Percentiles rank a stretch among this genome's conserved stretches.
Conservation (phyloP, 2,797 vertebrate genomes). For the Tarsius wallacei region DNA sequence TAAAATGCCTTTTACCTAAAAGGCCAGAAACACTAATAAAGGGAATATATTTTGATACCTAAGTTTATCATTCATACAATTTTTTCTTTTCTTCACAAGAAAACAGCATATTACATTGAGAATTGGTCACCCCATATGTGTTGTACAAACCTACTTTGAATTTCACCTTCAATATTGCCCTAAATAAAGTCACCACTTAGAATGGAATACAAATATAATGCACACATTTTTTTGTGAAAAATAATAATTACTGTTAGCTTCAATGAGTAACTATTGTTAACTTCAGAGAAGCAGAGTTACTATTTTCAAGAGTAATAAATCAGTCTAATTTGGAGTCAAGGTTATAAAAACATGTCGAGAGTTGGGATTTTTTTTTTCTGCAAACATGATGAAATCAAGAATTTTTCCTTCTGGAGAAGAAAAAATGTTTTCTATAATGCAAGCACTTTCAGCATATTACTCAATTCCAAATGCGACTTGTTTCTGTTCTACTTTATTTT, state of each 20-base stretch:
- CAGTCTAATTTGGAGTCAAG: neutral
- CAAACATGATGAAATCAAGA: neutral
- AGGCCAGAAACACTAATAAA: neutral
- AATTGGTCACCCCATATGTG: neutral
- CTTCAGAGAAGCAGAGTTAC: neutral
- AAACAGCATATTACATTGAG: neutral
- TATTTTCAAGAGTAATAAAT: neutral
- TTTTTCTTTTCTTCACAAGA: conserved; percentile 47
- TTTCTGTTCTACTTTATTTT: conserved; percentile 2
- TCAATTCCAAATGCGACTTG: neutral
- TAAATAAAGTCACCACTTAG: neutral
- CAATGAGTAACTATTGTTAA: neutral
- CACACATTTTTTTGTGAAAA: neutral
- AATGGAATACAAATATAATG: neutral
- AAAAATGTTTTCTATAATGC: conserved; percentile 44
- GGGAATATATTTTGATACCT: neutral
- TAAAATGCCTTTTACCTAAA: neutral
- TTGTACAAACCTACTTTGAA: neutral
- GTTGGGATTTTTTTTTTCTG: neutral
- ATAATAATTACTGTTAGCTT: conserved; percentile 8
- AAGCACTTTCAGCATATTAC: neutral
- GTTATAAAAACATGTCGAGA: neutral
- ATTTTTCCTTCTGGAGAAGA: neutral
- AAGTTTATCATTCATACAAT: conserved; percentile 34
- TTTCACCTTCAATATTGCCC: neutral